These are phyloP conservation scores for Kryphioiulus occultus DNA, from an alignment of 2,888 invertebrate species.

Conservation along the genomic window DNA sequence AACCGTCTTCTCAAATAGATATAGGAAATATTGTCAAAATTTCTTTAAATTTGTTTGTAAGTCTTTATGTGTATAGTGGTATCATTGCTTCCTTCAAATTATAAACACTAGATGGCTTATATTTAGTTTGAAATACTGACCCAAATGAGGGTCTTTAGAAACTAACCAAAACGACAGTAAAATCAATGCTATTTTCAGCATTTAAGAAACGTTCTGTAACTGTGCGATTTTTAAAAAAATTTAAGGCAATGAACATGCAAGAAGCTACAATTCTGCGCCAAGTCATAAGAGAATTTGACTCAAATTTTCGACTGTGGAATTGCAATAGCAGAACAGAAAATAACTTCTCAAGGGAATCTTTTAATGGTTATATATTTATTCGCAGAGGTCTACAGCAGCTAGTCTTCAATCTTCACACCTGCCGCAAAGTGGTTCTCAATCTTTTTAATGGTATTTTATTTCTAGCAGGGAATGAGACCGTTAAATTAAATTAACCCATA, in stretches of 20 bases:
- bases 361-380: neutral
- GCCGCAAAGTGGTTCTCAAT: conserved; percentile 40
- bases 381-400: neutral
- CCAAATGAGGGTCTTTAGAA: too few species aligned
- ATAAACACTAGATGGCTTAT: too few species aligned
- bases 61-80: too few species aligned
- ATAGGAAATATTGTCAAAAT: neutral
- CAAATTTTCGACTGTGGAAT: neutral
- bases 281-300: neutral
- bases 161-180: too few species aligned
- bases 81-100: too few species aligned
- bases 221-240: too few species aligned
- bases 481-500: conserved; percentile 32
- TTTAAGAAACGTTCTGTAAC: too few species aligned
- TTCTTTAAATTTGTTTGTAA: too few species aligned
- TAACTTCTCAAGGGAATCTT: neutral
- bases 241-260: neutral
- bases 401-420: conserved; percentile 32
- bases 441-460: conserved; percentile 39
- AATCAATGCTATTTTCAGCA: too few species aligned
- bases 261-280: neutral
- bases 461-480: neutral
- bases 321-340: neutral
- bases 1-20: neutral
- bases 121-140: too few species aligned